These are phyloP conservation scores for Pholis gunnellus DNA, from an alignment of 2,113 vertebrate genomes.

Conservation along the genomic window DNA sequence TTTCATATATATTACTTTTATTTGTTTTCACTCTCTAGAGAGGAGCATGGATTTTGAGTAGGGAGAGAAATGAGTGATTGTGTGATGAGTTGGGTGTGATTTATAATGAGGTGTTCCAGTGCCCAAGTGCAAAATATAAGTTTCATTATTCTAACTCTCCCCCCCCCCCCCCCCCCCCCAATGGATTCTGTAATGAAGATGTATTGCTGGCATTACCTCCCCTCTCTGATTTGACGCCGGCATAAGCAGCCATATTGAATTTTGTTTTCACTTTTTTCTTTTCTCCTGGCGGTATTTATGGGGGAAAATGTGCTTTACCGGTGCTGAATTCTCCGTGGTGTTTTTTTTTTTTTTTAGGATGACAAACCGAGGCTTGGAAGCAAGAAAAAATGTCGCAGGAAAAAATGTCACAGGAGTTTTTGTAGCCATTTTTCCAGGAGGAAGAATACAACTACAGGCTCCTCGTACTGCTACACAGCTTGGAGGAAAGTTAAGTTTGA, in stretches of 20 bases:
- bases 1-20: slow-evolving; percentile 57
- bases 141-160: slow-evolving; percentile 57
- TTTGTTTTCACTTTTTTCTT: slow-evolving; percentile 39
- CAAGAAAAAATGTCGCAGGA: no score
- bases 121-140: slow-evolving; percentile 53
- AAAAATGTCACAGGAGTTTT: slow-evolving; percentile 44
- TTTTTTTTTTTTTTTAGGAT: slow-evolving; percentile 51
- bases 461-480: not conserved
- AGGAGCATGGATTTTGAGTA: slow-evolving; percentile 51
- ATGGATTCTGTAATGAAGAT: slow-evolving; percentile 68
- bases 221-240: slow-evolving; percentile 46
- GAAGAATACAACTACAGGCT: slow-evolving; percentile 31
- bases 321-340: slow-evolving; percentile 16
- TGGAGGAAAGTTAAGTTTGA: slow-evolving; percentile 37
- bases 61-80: slow-evolving; percentile 51
- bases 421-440: slow-evolving; percentile 31
- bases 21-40: slow-evolving; percentile 36
- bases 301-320: slow-evolving; percentile 35
- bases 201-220: slow-evolving; percentile 54
- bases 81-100: slow-evolving; percentile 59
- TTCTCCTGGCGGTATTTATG: slow-evolving; percentile 10
- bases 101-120: slow-evolving; percentile 60
- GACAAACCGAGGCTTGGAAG: slow-evolving; percentile 36
- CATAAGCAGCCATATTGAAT: slow-evolving; percentile 58
- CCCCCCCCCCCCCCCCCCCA: not conserved